Base-by-base conservation (phyloP, 2,113 vertebrate species). In the Danionella cerebrum region DNA sequence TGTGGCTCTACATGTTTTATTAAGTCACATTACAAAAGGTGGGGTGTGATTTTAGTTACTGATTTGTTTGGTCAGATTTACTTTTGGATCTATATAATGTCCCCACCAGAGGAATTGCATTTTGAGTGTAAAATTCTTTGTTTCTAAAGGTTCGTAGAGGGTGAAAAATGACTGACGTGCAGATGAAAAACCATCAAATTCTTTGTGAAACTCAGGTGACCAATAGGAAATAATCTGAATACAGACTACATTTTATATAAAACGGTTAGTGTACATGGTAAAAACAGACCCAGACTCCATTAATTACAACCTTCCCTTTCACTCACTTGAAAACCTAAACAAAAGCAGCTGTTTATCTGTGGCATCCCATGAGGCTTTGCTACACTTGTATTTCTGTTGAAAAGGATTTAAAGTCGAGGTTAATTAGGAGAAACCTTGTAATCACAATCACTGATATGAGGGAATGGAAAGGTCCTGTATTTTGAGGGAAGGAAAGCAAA, bases 391-490 rank as follows among this genome's bases (percentile, higher is more conserved):
- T 86, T 72, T 79, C 78, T 67, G 36, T 54, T 72, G 60, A 70
- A 84, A 84, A 84, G 82, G 54, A 80, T 79, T 80, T 77, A 78
- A 76, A 81, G 71, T 6, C 52, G 80, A 80, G 84, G 84, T 87
- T 87, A 86, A 87, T 87, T 87, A 87, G 81, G 66, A 80, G 81
- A 75, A 71, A 79, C 79, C 79, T 84, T 83, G 35, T 80, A 86
- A 80, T 82, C 79, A 74, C 78, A 70, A 76, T 71, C 73, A 70
- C 74, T 85, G 79, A 86, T 86, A 80, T 71, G 66, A 47, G 63
- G 39, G 59, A 75, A 64, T 64, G 77, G 59, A 69, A 73, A 67
- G 71, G 14, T 39, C 27, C 70, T 78, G 76, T 75, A 44, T 77
- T 72, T 70, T 59, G 47, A 73, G 70, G 71, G 47, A 2, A 9